Conservation (phyloP, 2,113 vertebrate genomes). For the Caranx melampygus region DNA sequence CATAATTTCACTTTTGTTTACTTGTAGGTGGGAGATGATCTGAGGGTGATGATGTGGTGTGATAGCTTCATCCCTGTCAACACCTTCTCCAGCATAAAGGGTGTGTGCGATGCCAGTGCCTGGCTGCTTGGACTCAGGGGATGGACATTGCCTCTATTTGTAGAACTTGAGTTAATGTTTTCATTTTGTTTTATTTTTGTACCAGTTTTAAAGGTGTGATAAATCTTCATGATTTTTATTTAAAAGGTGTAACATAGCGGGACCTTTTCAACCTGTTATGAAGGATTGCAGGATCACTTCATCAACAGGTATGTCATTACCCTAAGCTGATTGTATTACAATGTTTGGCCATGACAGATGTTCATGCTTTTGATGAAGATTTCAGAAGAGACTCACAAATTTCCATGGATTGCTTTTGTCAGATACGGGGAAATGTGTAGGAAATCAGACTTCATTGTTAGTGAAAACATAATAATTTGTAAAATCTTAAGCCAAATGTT, state of each 20-base stretch:
- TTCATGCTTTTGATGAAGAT: constrained; percentile 10
- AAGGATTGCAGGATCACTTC: background rate
- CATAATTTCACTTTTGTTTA: background rate
- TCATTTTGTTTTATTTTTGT: constrained; percentile 44
- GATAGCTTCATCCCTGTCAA: background rate
- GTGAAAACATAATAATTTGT: constrained; percentile 44
- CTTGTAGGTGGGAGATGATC: constrained; percentile 68
- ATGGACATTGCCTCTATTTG: constrained; percentile 47
- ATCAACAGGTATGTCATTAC: background rate
- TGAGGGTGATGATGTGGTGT: background rate
- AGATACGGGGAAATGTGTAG: background rate
- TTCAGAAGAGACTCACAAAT: constrained; percentile 10
- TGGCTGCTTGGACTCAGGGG: constrained; percentile 22
- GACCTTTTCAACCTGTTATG: constrained; percentile 5
- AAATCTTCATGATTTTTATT: constrained; percentile 51
- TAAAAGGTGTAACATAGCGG: constrained; percentile 29
- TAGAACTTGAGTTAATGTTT: constrained; percentile 31
- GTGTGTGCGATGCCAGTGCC: background rate
- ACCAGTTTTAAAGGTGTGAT: constrained; percentile 29
- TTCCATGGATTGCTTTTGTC: background rate
- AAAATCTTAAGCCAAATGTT: constrained; percentile 28
- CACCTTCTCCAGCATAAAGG: background rate
- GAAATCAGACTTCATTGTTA: background rate
- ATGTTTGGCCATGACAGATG: background rate
- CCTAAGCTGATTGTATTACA: constrained; percentile 1